A percentile compares a stretch with the other conserved stretches of the same genome.
Evolutionary conservation across 2,113 vertebrate genomes (phyloP).

Genomic region (Lamprotornis superbus): DNA sequence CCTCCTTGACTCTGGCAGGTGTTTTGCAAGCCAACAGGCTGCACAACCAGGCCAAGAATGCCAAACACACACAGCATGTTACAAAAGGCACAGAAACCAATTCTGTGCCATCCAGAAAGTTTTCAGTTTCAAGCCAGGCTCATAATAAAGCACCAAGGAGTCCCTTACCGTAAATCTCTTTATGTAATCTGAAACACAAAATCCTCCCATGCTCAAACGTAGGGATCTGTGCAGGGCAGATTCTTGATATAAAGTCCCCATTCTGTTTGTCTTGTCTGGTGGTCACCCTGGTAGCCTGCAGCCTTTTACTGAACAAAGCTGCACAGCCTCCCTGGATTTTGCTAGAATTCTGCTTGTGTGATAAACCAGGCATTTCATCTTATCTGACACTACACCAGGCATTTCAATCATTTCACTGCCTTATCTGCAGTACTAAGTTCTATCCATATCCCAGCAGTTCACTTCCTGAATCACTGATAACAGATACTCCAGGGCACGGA

Average conservation of each 20-base stretch:
- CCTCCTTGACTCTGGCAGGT: background rate
- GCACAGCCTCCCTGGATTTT: conserved; percentile 12
- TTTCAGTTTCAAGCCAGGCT: background rate
- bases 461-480: conserved; percentile 76
- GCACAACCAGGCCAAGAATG: background rate
- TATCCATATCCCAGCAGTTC: conserved; percentile 55
- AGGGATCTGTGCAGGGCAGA: conserved; percentile 65
- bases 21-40: background rate
- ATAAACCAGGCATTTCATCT: conserved; percentile 74
- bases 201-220: conserved; percentile 74
- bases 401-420: conserved; percentile 61
- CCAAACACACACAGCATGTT: background rate
- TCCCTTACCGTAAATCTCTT: conserved; percentile 80
- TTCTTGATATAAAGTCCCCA: conserved; percentile 76
- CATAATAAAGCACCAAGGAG: background rate
- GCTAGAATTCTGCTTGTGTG: conserved; percentile 49
- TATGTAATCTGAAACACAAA: conserved; percentile 77
- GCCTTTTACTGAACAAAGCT: conserved; percentile 44
- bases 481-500: background rate
- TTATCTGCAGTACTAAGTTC: conserved; percentile 64
- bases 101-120: background rate
- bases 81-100: background rate
- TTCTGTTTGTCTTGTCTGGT: conserved; percentile 32
- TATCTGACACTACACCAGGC: conserved; percentile 73
- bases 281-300: background rate